Evolutionary conservation across 2,888 invertebrate species (phyloP).

Genomic region (Folsomia candida): DNA sequence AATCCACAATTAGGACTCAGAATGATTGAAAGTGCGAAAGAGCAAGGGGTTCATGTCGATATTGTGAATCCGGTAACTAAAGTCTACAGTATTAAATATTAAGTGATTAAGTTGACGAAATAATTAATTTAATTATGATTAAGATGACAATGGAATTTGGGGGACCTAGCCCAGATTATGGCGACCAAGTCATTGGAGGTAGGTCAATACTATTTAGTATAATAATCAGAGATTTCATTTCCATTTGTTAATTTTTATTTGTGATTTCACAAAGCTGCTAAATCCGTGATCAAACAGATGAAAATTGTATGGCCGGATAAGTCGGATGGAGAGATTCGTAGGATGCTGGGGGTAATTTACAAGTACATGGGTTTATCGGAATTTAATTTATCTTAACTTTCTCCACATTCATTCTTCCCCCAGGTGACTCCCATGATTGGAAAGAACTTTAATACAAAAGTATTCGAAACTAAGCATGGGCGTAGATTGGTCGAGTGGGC

Average conservation of each 20-base stretch:
- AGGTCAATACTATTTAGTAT: no score
- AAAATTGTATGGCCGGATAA: constrained; percentile 47
- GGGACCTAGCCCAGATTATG: constrained; percentile 34
- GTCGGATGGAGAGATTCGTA: constrained; percentile 32
- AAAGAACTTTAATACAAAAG: constrained; percentile 45
- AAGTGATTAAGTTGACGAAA: no score
- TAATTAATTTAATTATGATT: no score
- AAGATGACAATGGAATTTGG: constrained; percentile 47
- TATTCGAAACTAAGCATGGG: constrained; percentile 41
- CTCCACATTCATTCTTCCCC: background rate
- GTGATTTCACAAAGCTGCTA: no score
- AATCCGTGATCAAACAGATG: constrained; percentile 43
- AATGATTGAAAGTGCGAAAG: constrained; percentile 38
- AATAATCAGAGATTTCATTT: no score
- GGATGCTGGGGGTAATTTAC: constrained; percentile 46
- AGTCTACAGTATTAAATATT: no score
- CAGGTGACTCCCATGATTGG: constrained; percentile 4
- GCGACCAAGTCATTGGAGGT: constrained; percentile 45
- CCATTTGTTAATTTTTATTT: no score
- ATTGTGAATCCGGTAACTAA: constrained; percentile 37
- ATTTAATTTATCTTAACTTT: background rate
- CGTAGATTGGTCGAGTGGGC: constrained; percentile 43
- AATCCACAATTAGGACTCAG: constrained; percentile 43
- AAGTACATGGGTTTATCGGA: no score
- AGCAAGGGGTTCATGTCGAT: constrained; percentile 43